phyloP scores from a whole-genome alignment of 1,140 invertebrate genomes.

The Eumeta japonica region DNA sequence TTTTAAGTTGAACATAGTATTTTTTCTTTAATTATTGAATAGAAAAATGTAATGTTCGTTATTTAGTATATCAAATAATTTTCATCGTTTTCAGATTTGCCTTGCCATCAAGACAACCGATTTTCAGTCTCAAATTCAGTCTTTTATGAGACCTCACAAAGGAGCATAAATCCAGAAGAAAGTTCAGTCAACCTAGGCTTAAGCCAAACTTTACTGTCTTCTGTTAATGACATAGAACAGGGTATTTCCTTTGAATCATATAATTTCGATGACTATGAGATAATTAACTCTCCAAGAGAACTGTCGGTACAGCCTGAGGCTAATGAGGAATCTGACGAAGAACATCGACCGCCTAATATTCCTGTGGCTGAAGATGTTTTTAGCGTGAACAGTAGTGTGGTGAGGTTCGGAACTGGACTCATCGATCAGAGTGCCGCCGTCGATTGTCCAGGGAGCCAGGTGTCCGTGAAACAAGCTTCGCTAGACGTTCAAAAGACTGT shows the following conservation, averaged over 20 bases:
- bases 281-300: slow-evolving; percentile 16
- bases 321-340: too few species aligned
- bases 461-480: slow-evolving; percentile 59
- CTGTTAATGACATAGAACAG: slow-evolving; percentile 35
- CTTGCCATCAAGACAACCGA: slow-evolving; percentile 37
- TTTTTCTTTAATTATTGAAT: too few species aligned
- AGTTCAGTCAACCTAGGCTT: too few species aligned
- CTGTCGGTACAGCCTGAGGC: neutral
- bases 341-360: too few species aligned
- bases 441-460: slow-evolving; percentile 14
- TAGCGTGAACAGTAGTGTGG: slow-evolving; percentile 11
- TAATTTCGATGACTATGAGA: slow-evolving; percentile 43
- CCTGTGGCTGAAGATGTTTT: too few species aligned
- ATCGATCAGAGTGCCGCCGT: neutral
- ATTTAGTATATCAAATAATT: too few species aligned
- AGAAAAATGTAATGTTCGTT: too few species aligned
- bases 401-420: too few species aligned
- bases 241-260: slow-evolving; percentile 29
- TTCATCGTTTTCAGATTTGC: slow-evolving; percentile 28
- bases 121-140: slow-evolving; percentile 30
- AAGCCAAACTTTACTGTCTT: too few species aligned
- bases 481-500: slow-evolving; percentile 80
- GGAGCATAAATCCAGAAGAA: too few species aligned
- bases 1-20: too few species aligned
- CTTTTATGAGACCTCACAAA: slow-evolving; percentile 20